Percentiles rank a stretch among this genome's conserved stretches.
phyloP scores from a whole-genome alignment of 2,113 vertebrate species.

The Podiceps cristatus region DNA sequence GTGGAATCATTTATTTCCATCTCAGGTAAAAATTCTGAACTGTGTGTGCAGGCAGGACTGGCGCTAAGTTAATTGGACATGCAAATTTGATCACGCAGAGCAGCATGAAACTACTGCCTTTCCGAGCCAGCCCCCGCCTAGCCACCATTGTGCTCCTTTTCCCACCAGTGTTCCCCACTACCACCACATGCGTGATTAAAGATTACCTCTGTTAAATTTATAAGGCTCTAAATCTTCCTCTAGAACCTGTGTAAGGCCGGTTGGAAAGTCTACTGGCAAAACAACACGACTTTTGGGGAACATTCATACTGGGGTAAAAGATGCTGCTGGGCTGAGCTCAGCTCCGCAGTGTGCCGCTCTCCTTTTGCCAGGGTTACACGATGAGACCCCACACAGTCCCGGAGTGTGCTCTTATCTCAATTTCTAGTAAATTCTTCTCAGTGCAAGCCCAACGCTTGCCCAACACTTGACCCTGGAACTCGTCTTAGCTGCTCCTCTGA shows the following conservation, averaged over 20 bases:
- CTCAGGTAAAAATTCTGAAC: neutral
- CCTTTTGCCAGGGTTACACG: neutral
- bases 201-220: neutral
- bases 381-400: neutral
- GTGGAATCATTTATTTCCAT: neutral
- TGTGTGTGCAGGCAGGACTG: neutral
- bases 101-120: neutral
- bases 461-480: neutral
- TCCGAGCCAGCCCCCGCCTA: neutral
- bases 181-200: neutral
- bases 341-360: neutral
- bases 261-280: neutral
- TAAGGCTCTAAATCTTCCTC: neutral
- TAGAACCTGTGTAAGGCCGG: neutral
- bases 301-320: neutral
- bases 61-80: neutral
- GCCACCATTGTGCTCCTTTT: neutral
- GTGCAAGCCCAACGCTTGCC: neutral
- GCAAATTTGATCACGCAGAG: neutral
- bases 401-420: neutral
- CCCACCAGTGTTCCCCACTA: neutral
- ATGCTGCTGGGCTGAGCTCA: neutral
- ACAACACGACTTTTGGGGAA: fast-evolving
- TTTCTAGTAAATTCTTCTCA: neutral
- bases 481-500: fast-evolving